phyloP scores from a whole-genome alignment of 2,888 invertebrate genomes.

The Dorcus hopei region DNA sequence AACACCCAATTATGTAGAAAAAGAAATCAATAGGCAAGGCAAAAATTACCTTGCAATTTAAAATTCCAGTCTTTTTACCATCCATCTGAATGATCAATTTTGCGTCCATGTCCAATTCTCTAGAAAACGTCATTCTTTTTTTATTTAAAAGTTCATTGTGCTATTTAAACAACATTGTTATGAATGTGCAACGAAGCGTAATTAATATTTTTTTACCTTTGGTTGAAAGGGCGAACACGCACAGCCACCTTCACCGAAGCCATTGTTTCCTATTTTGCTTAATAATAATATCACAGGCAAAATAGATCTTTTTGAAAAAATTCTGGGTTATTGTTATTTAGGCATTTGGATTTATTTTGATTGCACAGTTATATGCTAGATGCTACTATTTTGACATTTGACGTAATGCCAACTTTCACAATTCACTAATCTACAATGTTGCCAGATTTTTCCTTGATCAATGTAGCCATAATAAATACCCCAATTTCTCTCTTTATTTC shows the following conservation, averaged over 20 bases:
- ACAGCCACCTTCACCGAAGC: conserved; percentile 91
- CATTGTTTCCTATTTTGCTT: conserved; percentile 56
- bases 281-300: conserved; percentile 11
- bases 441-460: too few species aligned
- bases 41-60: conserved; percentile 66
- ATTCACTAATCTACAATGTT: background rate
- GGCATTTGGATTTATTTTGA: conserved; percentile 25
- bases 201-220: conserved; percentile 59
- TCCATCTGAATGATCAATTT: conserved; percentile 83
- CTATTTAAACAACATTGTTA: conserved; percentile 27
- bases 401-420: background rate
- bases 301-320: background rate
- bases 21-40: conserved; percentile 7
- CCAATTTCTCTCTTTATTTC: too few species aligned
- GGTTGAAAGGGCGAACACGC: conserved; percentile 85
- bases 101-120: conserved; percentile 81
- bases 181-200: conserved; percentile 19
- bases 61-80: conserved; percentile 74
- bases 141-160: conserved; percentile 34
- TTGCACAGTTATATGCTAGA: conserved; percentile 27
- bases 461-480: too few species aligned
- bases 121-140: conserved; percentile 49
- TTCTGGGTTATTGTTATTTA: conserved; percentile 3
- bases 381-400: background rate
- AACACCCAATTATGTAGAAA: conserved; percentile 8